Evolutionary conservation across 2,888 invertebrate species (phyloP), one percentile per base, ranked within the genome.

Genomic region (Orchesellides sinensis): DNA sequence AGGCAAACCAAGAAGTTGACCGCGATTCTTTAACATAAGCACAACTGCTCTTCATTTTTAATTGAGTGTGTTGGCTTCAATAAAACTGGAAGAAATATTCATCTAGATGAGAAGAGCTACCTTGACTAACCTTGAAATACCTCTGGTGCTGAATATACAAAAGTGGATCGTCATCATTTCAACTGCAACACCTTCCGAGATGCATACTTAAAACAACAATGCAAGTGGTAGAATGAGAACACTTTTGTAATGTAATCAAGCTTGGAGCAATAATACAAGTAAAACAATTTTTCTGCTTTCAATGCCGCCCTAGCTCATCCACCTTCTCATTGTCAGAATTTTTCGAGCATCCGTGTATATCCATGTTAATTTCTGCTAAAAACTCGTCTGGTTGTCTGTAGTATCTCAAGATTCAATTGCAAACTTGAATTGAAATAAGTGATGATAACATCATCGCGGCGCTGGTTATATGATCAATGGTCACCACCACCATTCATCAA

Each of bases 21-120:
- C 10, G 10, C 19, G 49, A 17, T 49, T 49, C 19, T 49, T 21
- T 35, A n/a, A n/a, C 40, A 5, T 40, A n/a, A 40, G 10, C 40
- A 14, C 40, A 10, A 10, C 10, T 40, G 40, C 10, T 40, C n/a
- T 40, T 8, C 10, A 8, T 2, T 8, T 40, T 10, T 2, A n/a
- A 40, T 40, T 6, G 47, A 4, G 47, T 49, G 49, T n/a, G 49
- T 49, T n/a, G 49, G n/a, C n/a, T 49, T 17, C 49, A 49, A 49
- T 21, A 49, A n/a, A n/a, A 49, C 54, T 54, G 54, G 54, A 54
- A 19, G 61, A 61, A n/a, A 32, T n/a, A n/a, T n/a, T n/a, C 32
- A 14, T 29, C 17, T 19, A 17, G 29, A 12, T 29, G 17, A 49
- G 49, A 49, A 49, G 32, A 32, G 10, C 32, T 61, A 61, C 61